A percentile compares a stretch with the other conserved stretches of the same genome.
phyloP scores from a whole-genome alignment of 2,888 invertebrate species.

The Allophyes oxyacanthae region DNA sequence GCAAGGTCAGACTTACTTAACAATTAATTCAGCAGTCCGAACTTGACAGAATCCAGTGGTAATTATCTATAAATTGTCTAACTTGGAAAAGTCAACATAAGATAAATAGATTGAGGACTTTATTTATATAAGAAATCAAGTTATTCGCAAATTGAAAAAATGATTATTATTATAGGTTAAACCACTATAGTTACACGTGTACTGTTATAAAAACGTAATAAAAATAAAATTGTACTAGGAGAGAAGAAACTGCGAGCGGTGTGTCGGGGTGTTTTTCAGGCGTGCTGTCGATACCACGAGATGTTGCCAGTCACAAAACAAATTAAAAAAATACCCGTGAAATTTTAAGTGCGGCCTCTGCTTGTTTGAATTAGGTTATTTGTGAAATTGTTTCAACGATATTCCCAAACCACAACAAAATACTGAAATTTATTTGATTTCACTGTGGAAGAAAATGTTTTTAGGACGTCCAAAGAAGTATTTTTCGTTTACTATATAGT shows the following conservation, averaged over 20 bases:
- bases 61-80: conserved; percentile 40
- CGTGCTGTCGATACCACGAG: conserved; percentile 3
- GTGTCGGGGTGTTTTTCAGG: conserved; percentile 35
- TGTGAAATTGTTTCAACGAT: background rate
- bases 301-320: conserved; percentile 10
- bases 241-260: conserved; percentile 25
- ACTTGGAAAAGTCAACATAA: conserved; percentile 30
- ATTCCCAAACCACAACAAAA: background rate
- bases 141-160: too few species aligned
- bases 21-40: conserved; percentile 43
- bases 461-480: too few species aligned
- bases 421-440: background rate
- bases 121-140: too few species aligned
- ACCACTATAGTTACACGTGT: too few species aligned
- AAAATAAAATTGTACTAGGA: conserved; percentile 20
- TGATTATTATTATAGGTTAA: too few species aligned
- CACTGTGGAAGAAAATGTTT: too few species aligned
- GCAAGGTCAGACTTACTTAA: conserved; percentile 34
- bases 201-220: background rate
- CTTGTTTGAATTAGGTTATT: too few species aligned
- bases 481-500: background rate
- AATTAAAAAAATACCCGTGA: conserved; percentile 14
- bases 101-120: conserved; percentile 16
- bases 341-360: background rate
- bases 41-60: conserved; percentile 20